Percentiles rank a stretch among this genome's conserved stretches.
Conservation (phyloP, 2,888 invertebrate genomes). For the Meloe dianella region DNA sequence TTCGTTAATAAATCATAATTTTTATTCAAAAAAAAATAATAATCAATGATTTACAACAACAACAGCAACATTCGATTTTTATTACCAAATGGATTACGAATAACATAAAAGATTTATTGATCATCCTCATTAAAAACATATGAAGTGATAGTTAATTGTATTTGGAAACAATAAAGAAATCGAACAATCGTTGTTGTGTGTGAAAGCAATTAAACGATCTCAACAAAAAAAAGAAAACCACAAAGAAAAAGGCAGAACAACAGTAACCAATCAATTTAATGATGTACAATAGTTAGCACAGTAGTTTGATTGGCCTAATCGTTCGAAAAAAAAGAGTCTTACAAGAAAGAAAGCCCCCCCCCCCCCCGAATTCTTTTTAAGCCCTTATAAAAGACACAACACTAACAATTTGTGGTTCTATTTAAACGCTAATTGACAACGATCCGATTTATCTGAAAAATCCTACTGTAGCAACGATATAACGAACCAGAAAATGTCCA, state of each 20-base stretch:
- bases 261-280: not conserved
- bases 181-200: not conserved
- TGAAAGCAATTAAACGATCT: too few species aligned
- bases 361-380: too few species aligned
- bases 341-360: not conserved
- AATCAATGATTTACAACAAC: not conserved
- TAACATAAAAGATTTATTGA: not conserved
- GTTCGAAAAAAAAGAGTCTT: not conserved
- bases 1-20: not conserved
- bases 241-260: not conserved
- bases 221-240: not conserved
- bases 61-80: not conserved
- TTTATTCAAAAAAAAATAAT: not conserved
- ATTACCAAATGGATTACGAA: not conserved
- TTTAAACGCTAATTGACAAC: not conserved
- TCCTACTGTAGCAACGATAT: too few species aligned
- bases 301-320: conserved; percentile 1
- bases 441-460: too few species aligned
- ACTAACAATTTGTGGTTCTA: not conserved
- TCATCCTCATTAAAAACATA: not conserved
- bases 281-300: conserved; percentile 6
- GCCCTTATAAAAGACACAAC: not conserved
- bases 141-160: not conserved
- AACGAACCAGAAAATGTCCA: too few species aligned
- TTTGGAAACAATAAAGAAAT: not conserved